A percentile compares a stretch with the other conserved stretches of the same genome.
These are phyloP conservation scores for Dolomedes plantarius DNA, from an alignment of 2,888 invertebrate genomes.

Conservation along the genomic window DNA sequence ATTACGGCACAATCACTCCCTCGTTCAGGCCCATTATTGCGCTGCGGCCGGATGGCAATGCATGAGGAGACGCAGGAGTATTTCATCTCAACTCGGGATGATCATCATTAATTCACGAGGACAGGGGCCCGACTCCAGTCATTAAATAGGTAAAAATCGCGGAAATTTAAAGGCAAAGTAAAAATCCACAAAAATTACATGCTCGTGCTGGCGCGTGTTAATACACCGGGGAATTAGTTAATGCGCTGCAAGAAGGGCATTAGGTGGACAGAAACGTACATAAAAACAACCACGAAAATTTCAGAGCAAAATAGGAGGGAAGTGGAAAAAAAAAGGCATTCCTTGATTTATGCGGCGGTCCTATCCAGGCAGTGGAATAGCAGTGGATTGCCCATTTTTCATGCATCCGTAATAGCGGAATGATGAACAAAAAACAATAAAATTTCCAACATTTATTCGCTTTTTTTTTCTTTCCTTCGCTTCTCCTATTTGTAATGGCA, in stretches of 20 bases:
- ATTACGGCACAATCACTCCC: conserved; percentile 58
- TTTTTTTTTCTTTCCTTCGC: not conserved
- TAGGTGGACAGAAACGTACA: conserved; percentile 22
- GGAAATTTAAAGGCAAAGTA: conserved; percentile 16
- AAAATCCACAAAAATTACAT: conserved; percentile 18
- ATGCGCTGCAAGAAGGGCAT: conserved; percentile 18
- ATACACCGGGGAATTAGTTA: conserved; percentile 38
- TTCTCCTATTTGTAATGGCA: not conserved
- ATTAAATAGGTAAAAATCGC: conserved; percentile 65
- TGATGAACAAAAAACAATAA: conserved; percentile 5
- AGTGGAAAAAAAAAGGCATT: not conserved
- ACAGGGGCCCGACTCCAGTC: conserved; percentile 28
- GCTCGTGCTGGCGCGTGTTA: conserved; percentile 30
- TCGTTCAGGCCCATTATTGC: conserved; percentile 39
- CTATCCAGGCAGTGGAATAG: not conserved
- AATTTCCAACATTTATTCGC: not conserved
- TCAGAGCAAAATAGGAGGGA: not conserved
- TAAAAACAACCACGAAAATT: conserved; percentile 15
- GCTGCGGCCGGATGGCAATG: conserved; percentile 11
- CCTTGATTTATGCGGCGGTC: conserved; percentile 4
- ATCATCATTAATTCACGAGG: conserved; percentile 59
- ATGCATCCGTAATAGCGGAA: not conserved
- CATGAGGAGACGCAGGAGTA: conserved; percentile 39
- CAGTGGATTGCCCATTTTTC: not conserved
- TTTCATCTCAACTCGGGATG: conserved; percentile 58